Conservation (phyloP, 1,140 invertebrate genomes). For the Drosophila rufa region DNA sequence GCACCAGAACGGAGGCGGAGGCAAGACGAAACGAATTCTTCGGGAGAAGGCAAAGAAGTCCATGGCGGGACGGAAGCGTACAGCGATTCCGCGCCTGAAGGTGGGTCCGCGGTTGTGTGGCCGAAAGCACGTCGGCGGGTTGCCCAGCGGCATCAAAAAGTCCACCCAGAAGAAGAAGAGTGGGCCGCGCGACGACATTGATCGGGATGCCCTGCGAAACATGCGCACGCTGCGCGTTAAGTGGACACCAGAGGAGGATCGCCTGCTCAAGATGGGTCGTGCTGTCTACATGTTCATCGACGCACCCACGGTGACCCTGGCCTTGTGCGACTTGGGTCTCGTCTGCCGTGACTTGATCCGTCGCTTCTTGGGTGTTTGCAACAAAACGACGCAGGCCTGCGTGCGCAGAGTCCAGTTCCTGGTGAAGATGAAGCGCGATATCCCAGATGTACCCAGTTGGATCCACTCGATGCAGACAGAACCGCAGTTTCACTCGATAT, state of each 20-base stretch:
- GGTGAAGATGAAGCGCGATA: conserved; percentile 62
- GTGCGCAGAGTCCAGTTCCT: conserved; percentile 87
- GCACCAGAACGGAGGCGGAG: conserved; percentile 49
- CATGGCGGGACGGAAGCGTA: conserved; percentile 15
- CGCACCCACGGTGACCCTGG: conserved; percentile 85
- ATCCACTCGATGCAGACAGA: conserved; percentile 76
- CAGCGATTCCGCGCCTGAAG: conserved; percentile 49
- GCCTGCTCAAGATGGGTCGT: conserved; percentile 89
- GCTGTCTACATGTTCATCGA: conserved; percentile 89
- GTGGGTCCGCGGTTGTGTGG: conserved; percentile 30
- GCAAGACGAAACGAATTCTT: conserved; percentile 21
- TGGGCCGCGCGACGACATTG: conserved; percentile 88
- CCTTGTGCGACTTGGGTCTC: conserved; percentile 69
- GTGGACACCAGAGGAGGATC: conserved; percentile 88
- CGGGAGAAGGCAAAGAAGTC: background rate
- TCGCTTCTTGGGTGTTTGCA: conserved; percentile 86
- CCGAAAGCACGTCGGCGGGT: conserved; percentile 7
- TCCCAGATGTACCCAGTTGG: conserved; percentile 72
- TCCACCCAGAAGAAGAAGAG: conserved; percentile 35
- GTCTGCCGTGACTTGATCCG: conserved; percentile 88
- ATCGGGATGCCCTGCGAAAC: conserved; percentile 88
- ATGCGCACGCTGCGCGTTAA: conserved; percentile 89
- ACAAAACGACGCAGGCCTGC: conserved; percentile 91
- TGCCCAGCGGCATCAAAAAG: conserved; percentile 35
- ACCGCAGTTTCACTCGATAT: conserved; percentile 45